Evolutionary conservation across 1,140 invertebrate species (phyloP).

Genomic region (Pogonomyrmex barbatus): DNA sequence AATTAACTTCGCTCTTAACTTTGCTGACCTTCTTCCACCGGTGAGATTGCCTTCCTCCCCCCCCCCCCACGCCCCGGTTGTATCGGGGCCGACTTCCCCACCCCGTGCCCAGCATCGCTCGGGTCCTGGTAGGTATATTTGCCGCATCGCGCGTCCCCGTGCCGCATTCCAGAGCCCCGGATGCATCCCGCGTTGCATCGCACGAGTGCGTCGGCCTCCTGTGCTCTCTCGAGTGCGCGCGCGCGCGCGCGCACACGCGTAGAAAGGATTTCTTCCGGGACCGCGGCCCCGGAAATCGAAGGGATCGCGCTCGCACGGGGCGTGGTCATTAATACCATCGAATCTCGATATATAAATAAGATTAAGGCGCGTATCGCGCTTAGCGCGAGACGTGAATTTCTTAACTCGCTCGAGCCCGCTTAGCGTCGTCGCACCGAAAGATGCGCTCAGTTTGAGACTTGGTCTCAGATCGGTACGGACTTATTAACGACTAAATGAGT

Average conservation of each 20-base stretch:
- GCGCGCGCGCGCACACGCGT: constrained; percentile 37
- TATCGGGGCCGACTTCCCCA: constrained; percentile 42
- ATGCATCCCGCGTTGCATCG: constrained; percentile 63
- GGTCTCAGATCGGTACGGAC: neutral
- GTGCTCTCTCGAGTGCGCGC: neutral
- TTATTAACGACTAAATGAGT: neutral
- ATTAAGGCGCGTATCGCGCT: constrained; percentile 67
- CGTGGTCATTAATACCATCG: constrained; percentile 76
- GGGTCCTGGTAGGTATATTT: constrained; percentile 62
- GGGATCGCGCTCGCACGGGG: constrained; percentile 63
- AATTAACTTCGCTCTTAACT: constrained; percentile 68
- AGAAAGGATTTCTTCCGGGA: constrained; percentile 73
- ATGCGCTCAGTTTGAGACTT: neutral
- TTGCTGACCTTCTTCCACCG: constrained; percentile 23
- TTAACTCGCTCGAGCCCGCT: neutral
- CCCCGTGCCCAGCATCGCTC: constrained; percentile 52
- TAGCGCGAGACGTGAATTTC: constrained; percentile 32
- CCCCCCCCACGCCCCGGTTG: neutral
- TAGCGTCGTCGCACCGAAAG: constrained; percentile 8
- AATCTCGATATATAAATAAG: constrained; percentile 73
- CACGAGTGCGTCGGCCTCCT: constrained; percentile 70
- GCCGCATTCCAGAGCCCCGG: constrained; percentile 64
- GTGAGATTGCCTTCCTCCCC: too few relatives aligned
- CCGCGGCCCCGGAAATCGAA: constrained; percentile 76
- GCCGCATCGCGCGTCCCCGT: constrained; percentile 52